Evolutionary conservation across 2,888 invertebrate species (phyloP).

Genomic region (Smittia aterrima): DNA sequence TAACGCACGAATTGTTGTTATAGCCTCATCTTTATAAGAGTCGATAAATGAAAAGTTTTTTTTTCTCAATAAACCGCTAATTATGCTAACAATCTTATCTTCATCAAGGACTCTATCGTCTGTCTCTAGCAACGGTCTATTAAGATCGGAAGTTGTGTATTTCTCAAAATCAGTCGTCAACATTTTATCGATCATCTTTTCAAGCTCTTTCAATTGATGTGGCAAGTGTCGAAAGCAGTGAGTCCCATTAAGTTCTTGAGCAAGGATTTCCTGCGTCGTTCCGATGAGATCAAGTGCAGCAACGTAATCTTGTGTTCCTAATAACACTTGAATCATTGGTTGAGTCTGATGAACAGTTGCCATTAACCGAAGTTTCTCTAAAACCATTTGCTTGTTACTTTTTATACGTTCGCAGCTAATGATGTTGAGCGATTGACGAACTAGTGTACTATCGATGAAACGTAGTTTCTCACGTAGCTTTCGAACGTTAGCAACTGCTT

Average conservation of each 20-base stretch:
- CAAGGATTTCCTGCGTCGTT: conserved; percentile 91
- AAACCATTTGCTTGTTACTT: conserved; percentile 63
- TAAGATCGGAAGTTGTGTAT: conserved; percentile 87
- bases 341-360: conserved; percentile 96
- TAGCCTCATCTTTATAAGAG: conserved; percentile 82
- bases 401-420: conserved; percentile 67
- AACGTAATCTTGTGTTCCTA: conserved; percentile 95
- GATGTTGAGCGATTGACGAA: conserved; percentile 75
- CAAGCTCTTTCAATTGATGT: conserved; percentile 93
- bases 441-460: conserved; percentile 73
- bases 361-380: conserved; percentile 83
- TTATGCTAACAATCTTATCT: conserved; percentile 83
- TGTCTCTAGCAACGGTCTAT: conserved; percentile 66
- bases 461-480: conserved; percentile 72
- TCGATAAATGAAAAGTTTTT: conserved; percentile 87
- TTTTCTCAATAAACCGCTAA: conserved; percentile 85
- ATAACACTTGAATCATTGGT: conserved; percentile 89
- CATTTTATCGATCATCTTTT: conserved; percentile 95
- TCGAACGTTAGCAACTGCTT: conserved; percentile 74
- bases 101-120: conserved; percentile 67
- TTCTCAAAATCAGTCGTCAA: conserved; percentile 91
- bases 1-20: conserved; percentile 81
- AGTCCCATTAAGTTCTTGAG: conserved; percentile 85
- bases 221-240: conserved; percentile 94
- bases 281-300: conserved; percentile 95